Evolutionary conservation across 1,140 invertebrate species (phyloP).

Genomic region (Scaptomyza graminum): DNA sequence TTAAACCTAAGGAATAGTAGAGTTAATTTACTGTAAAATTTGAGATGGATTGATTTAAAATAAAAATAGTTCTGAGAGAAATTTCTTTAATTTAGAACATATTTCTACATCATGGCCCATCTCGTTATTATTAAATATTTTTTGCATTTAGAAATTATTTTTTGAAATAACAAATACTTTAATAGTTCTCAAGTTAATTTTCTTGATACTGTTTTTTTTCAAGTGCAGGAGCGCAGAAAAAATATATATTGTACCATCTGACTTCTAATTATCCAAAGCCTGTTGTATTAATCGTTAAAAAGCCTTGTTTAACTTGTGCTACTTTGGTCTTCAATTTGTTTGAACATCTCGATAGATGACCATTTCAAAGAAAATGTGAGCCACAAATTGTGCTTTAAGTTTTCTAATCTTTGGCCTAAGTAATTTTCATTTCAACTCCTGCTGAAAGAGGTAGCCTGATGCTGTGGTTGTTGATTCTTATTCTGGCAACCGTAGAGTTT

Average conservation of each 20-base stretch:
- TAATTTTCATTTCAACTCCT: slow-evolving; percentile 65
- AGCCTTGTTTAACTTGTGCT: slow-evolving; percentile 11
- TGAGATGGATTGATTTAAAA: no score
- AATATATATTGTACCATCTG: neutral
- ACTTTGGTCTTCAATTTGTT: slow-evolving; percentile 4
- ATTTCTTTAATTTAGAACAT: no score
- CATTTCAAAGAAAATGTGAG: neutral
- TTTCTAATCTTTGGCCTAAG: slow-evolving; percentile 49
- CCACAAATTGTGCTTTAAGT: slow-evolving; percentile 2
- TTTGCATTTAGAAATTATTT: no score
- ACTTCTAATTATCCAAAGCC: slow-evolving; percentile 12
- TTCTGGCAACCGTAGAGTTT: neutral
- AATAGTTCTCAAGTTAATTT: no score
- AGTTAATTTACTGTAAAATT: no score
- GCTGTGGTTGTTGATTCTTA: neutral
- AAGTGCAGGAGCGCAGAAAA: no score
- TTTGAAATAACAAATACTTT: no score
- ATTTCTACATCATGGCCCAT: no score
- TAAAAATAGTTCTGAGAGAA: no score
- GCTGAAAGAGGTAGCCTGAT: slow-evolving; percentile 12
- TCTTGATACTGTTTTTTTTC: no score
- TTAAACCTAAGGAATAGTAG: no score
- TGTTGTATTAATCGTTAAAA: slow-evolving; percentile 8
- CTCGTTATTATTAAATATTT: no score
- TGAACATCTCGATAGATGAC: slow-evolving; percentile 7